Conservation (phyloP, 2,888 invertebrate species). For the Azorinus chamasolen region DNA sequence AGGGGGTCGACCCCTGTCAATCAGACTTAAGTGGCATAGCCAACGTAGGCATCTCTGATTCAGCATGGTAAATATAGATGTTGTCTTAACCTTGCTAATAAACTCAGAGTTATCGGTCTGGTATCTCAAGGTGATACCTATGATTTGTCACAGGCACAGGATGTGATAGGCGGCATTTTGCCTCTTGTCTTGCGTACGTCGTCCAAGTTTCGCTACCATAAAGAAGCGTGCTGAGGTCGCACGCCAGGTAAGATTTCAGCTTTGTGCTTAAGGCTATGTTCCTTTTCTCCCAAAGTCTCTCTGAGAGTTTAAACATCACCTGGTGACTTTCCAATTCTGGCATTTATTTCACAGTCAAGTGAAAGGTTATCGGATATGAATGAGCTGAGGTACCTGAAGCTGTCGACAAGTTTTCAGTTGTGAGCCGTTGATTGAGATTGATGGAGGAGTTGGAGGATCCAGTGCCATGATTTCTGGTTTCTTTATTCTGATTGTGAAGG, state of each 20-base stretch:
- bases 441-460: background rate
- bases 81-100: background rate
- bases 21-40: background rate
- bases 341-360: slow-evolving; percentile 26
- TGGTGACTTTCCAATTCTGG: slow-evolving; percentile 25
- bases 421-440: background rate
- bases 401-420: slow-evolving; percentile 13
- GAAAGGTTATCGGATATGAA: slow-evolving; percentile 19
- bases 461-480: slow-evolving; percentile 12
- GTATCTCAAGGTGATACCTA: background rate
- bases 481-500: slow-evolving; percentile 38
- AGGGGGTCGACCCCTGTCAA: background rate
- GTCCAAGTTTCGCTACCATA: slow-evolving; percentile 33
- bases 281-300: slow-evolving; percentile 19
- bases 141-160: background rate
- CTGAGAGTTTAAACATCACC: slow-evolving; percentile 10
- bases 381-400: slow-evolving; percentile 23
- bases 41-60: background rate
- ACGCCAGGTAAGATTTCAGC: slow-evolving; percentile 8
- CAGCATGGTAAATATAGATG: background rate
- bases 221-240: slow-evolving; percentile 24
- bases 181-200: background rate
- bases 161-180: background rate
- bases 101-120: background rate
- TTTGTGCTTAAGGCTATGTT: slow-evolving; percentile 11